Percentiles rank a stretch among this genome's conserved stretches.
Conservation (phyloP, 2,888 invertebrate genomes). For the Campaea margaritaria region DNA sequence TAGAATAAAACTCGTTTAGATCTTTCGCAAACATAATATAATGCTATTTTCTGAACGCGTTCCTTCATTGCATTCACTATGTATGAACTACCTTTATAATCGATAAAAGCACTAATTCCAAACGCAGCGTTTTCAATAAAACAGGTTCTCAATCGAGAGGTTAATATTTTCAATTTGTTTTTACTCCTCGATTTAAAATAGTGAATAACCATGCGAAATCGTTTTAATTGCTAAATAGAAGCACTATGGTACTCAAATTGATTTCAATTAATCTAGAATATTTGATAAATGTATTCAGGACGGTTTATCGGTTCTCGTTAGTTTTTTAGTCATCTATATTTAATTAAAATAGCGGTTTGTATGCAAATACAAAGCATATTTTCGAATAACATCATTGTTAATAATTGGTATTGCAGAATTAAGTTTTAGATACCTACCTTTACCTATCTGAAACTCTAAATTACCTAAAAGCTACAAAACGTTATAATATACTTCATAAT, state of each 20-base stretch:
- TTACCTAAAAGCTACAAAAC: too few species aligned
- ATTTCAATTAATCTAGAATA: conserved; percentile 34
- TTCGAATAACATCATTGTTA: background rate
- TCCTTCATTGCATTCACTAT: too few species aligned
- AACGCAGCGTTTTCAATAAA: conserved; percentile 22
- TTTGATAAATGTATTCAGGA: conserved; percentile 43
- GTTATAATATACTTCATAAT: too few species aligned
- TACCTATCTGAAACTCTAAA: too few species aligned
- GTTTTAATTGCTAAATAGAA: conserved; percentile 34
- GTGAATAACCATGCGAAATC: conserved; percentile 34
- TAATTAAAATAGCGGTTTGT: conserved; percentile 13
- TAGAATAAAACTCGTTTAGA: too few species aligned
- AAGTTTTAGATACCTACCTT: too few species aligned
- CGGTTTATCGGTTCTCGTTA: conserved; percentile 44
- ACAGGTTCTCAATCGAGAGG: conserved; percentile 33
- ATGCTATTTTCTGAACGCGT: too few species aligned
- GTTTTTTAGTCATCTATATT: conserved; percentile 41
- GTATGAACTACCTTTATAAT: background rate
- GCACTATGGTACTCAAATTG: conserved; percentile 26
- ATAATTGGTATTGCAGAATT: background rate
- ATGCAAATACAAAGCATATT: conserved; percentile 7
- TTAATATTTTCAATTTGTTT: conserved; percentile 13
- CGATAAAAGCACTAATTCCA: conserved; percentile 11
- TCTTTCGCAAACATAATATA: too few species aligned
- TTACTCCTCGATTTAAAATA: conserved; percentile 2